A percentile compares a stretch with the other conserved stretches of the same genome.
Conservation (phyloP, 2,797 vertebrate genomes). For the Crenichthys baileyi region DNA sequence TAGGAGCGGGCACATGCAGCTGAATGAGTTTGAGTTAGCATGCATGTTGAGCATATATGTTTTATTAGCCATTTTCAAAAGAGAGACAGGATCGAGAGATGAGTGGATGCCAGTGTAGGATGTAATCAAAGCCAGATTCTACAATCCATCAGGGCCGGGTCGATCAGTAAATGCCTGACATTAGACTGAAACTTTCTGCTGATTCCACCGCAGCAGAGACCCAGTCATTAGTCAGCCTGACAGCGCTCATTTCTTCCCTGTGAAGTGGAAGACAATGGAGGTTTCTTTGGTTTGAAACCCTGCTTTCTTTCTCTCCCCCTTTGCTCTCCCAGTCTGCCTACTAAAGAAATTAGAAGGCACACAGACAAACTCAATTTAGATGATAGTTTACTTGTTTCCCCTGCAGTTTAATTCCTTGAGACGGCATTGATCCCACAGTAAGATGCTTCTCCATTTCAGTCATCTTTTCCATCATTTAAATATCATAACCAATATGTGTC, state of each 20-base stretch:
- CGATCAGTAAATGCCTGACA: slow-evolving; percentile 61
- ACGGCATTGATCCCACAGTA: slow-evolving; percentile 22
- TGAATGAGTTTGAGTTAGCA: slow-evolving; percentile 10
- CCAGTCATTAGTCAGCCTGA: slow-evolving; percentile 72
- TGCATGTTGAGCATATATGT: slow-evolving; percentile 20
- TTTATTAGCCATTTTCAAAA: slow-evolving; percentile 62
- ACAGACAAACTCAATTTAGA: slow-evolving; percentile 53
- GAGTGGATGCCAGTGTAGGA: slow-evolving; percentile 16
- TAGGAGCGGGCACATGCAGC: neutral
- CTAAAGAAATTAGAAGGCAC: slow-evolving; percentile 41
- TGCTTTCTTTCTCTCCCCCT: neutral
- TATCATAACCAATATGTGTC: slow-evolving; percentile 10
- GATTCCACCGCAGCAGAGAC: slow-evolving; percentile 69
- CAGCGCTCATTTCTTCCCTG: slow-evolving; percentile 61
- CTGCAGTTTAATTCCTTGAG: slow-evolving; percentile 32
- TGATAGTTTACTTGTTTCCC: slow-evolving; percentile 38
- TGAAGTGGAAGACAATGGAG: slow-evolving; percentile 63
- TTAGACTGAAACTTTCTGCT: slow-evolving; percentile 56
- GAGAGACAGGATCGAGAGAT: slow-evolving; percentile 59
- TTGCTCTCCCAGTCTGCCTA: slow-evolving; percentile 21
- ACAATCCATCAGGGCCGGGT: slow-evolving; percentile 59
- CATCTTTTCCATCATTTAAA: slow-evolving; percentile 31
- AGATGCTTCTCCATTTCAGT: slow-evolving; percentile 8
- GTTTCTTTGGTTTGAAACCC: slow-evolving; percentile 58
- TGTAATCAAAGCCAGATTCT: slow-evolving; percentile 75